Conservation (phyloP, 2,888 invertebrate species). For the Oligia fasciuncula region DNA sequence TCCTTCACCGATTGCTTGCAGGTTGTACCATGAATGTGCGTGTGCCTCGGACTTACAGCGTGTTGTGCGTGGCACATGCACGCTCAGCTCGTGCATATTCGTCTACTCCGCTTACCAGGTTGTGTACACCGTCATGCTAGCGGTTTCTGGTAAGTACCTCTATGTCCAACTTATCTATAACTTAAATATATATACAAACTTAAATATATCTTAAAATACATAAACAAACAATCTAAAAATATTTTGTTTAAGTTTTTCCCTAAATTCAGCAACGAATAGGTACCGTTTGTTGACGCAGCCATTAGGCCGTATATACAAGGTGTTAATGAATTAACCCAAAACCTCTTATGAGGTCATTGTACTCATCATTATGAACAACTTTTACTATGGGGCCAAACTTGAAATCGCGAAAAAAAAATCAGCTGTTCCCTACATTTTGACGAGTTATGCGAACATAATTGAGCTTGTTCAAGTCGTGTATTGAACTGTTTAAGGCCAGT, state of each 20-base stretch:
- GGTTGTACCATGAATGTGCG: constrained; percentile 79
- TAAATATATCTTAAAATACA: background rate
- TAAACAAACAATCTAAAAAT: too few relatives aligned
- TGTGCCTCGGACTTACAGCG: constrained; percentile 73
- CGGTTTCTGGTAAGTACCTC: constrained; percentile 75
- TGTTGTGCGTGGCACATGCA: constrained; percentile 82
- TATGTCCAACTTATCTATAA: background rate
- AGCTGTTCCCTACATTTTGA: too few relatives aligned
- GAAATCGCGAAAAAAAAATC: too few relatives aligned
- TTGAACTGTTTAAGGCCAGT: background rate
- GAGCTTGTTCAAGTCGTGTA: background rate
- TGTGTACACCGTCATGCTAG: constrained; percentile 79
- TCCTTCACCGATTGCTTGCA: constrained; percentile 55
- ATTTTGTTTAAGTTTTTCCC: background rate
- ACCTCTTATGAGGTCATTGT: too few relatives aligned
- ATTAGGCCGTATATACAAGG: too few relatives aligned
- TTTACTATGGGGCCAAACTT: too few relatives aligned
- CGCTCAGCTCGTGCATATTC: constrained; percentile 72
- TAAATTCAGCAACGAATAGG: background rate
- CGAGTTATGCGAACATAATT: too few relatives aligned
- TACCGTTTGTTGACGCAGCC: background rate
- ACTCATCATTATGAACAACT: too few relatives aligned
- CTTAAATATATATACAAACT: too few relatives aligned
- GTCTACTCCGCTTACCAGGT: constrained; percentile 79
- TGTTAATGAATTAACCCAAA: too few relatives aligned